Conservation (phyloP, 2,113 vertebrate species). For the Megaceryle torquata region DNA sequence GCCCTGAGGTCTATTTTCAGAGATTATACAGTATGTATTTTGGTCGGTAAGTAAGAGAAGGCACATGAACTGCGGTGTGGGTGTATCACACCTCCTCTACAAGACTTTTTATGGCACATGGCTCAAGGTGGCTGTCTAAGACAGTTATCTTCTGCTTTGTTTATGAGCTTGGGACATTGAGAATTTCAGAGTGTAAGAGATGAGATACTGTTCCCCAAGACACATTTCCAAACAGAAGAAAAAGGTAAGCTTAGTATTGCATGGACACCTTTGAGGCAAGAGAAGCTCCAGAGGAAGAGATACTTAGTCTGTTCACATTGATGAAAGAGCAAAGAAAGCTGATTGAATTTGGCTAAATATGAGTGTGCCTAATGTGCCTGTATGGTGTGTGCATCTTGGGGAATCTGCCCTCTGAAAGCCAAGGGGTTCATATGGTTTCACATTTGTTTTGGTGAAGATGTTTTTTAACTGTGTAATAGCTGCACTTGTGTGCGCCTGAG, state of each 20-base stretch:
- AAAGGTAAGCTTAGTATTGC: neutral
- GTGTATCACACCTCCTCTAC: accelerated
- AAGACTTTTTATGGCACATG: accelerated
- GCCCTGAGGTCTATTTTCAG: neutral
- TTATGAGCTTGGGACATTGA: neutral
- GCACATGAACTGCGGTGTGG: neutral
- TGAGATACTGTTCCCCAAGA: neutral
- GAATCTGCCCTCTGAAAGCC: neutral
- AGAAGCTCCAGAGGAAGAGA: neutral
- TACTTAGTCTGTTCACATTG: neutral
- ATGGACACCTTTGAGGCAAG: neutral
- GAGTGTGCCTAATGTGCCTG: neutral
- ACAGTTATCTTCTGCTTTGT: neutral
- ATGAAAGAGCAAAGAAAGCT: neutral
- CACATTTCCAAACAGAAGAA: neutral
- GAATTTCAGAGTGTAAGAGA: neutral
- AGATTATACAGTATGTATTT: neutral
- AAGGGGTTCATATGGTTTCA: neutral
- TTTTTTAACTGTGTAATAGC: neutral
- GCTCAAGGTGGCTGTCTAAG: neutral
- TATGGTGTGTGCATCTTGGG: neutral
- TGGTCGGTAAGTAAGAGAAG: neutral
- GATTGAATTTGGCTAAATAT: neutral
- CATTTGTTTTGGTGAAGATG: neutral
- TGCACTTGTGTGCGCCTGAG: neutral